These are phyloP conservation scores for Branchinecta lynchi DNA, from an alignment of 1,140 invertebrate genomes.

Conservation along the genomic window DNA sequence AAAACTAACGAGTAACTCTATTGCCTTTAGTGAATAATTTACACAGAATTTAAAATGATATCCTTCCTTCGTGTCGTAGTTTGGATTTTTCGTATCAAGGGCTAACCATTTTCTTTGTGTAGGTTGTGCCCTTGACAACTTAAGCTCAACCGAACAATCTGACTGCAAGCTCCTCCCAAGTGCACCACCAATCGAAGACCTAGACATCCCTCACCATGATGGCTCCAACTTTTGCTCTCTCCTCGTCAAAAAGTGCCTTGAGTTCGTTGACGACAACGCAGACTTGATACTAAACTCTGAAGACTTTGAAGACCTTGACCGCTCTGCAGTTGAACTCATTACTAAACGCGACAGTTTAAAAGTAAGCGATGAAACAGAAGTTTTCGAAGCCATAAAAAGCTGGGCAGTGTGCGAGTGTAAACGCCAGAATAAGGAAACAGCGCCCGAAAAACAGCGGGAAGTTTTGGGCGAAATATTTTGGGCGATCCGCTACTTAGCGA, in stretches of 20 bases:
- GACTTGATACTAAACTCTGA: conserved; percentile 44
- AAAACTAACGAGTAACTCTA: too few species aligned
- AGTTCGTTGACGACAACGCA: conserved; percentile 43
- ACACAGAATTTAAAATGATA: too few species aligned
- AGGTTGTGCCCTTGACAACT: too few species aligned
- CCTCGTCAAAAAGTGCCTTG: conserved; percentile 42
- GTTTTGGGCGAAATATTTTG: conserved; percentile 45
- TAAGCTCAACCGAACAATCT: too few species aligned
- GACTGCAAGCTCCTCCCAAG: background rate
- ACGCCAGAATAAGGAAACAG: conserved; percentile 42
- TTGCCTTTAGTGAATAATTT: too few species aligned
- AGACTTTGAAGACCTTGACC: conserved; percentile 44
- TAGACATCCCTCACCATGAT: background rate
- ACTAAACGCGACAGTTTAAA: conserved; percentile 42
- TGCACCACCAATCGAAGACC: background rate
- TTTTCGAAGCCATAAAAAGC: conserved; percentile 43
- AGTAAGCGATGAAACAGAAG: conserved; percentile 37
- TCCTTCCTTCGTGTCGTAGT: too few species aligned
- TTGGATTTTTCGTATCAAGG: too few species aligned
- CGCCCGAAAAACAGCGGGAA: conserved; percentile 40
- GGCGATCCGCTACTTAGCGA: conserved; percentile 45
- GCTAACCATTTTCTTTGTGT: too few species aligned
- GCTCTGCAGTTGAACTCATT: conserved; percentile 41
- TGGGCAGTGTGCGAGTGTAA: conserved; percentile 52
- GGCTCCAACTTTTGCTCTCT: conserved; percentile 35